Conservation (phyloP, 2,888 invertebrate genomes). For the Coremacera marginata region DNA sequence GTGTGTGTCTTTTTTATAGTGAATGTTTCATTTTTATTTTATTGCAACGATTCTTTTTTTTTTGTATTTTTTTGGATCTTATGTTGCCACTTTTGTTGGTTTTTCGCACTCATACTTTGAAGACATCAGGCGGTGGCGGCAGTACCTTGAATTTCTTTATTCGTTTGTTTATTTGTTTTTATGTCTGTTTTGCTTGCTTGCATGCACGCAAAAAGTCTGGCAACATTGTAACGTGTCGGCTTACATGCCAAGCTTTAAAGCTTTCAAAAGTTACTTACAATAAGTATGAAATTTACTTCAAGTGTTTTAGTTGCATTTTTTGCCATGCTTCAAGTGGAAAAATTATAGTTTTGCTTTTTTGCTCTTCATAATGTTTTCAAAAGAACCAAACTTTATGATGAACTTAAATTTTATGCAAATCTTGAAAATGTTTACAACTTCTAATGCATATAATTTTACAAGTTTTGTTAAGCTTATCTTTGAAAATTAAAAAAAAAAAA, state of each 20-base stretch:
- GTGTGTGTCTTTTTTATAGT: background rate
- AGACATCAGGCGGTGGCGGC: background rate
- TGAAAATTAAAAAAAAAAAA: no score
- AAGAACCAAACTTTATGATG: no score
- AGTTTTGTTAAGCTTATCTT: no score
- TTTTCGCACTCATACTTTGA: background rate
- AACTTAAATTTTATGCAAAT: no score
- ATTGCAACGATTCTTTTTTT: background rate
- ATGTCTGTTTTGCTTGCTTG: background rate
- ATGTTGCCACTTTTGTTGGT: background rate
- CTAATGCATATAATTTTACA: no score
- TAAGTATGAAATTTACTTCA: background rate
- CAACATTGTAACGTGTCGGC: slow-evolving; percentile 14
- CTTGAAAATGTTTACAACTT: no score
- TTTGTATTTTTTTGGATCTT: background rate
- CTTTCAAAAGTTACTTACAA: background rate
- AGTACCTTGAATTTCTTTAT: background rate
- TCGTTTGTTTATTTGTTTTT: no score
- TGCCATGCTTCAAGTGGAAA: no score
- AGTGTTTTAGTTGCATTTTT: background rate
- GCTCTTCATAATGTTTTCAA: no score
- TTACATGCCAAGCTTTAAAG: slow-evolving; percentile 18
- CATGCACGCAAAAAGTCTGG: background rate
- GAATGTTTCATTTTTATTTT: no score
- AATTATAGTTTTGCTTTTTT: no score